phyloP scores from a whole-genome alignment of 2,888 invertebrate genomes.

The Sympetrum striolatum region DNA sequence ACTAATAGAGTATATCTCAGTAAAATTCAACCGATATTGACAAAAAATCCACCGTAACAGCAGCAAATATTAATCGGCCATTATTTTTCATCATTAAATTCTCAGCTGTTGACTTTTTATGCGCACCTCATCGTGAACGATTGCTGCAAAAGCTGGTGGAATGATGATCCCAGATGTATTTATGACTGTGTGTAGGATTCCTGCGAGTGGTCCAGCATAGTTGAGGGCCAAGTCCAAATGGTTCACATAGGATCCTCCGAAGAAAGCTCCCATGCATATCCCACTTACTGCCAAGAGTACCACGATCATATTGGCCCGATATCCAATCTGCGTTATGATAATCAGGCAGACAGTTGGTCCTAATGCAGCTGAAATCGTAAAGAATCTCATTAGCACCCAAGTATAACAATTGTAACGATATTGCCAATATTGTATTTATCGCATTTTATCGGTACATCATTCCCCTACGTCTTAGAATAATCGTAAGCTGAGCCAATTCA shows the following conservation, averaged over 20 bases:
- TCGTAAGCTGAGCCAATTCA: too few relatives aligned
- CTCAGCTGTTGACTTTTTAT: too few relatives aligned
- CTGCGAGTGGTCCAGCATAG: neutral
- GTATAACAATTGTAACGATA: too few relatives aligned
- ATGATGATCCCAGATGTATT: slow-evolving; percentile 8
- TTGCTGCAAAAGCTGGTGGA: neutral
- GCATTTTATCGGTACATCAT: too few relatives aligned
- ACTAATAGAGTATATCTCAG: too few relatives aligned
- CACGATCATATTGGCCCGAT: neutral
- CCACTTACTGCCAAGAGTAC: neutral
- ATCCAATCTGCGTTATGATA: neutral
- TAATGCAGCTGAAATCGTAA: neutral
- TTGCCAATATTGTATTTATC: too few relatives aligned
- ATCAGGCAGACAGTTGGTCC: neutral
- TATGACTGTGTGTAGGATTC: neutral
- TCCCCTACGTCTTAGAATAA: too few relatives aligned
- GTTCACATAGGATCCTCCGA: slow-evolving; percentile 7
- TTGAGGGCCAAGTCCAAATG: slow-evolving; percentile 13
- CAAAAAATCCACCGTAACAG: too few relatives aligned
- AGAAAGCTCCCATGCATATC: neutral
- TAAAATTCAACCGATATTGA: too few relatives aligned
- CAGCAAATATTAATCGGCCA: too few relatives aligned
- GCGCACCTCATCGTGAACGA: neutral
- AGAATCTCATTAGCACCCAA: too few relatives aligned
- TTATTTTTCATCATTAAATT: too few relatives aligned